Conservation (phyloP, 2,113 vertebrate genomes). For the Zosterops hypoxanthus region DNA sequence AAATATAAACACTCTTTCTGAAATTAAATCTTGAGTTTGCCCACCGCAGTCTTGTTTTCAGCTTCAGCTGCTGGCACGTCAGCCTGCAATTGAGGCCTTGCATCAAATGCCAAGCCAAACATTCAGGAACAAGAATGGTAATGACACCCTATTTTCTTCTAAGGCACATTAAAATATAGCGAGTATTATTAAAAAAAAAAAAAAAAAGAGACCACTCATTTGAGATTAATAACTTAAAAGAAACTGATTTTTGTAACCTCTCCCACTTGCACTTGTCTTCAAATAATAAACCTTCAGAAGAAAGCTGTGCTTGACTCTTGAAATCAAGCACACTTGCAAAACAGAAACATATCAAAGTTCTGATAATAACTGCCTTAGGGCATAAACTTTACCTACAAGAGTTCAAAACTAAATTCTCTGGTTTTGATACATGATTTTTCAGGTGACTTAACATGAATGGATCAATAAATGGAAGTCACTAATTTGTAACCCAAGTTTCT, state of each 20-base stretch:
- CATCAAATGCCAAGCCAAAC: conserved; percentile 69
- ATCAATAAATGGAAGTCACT: neutral
- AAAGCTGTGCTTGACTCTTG: neutral
- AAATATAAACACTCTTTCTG: conserved; percentile 68
- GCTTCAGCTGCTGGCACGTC: conserved; percentile 42
- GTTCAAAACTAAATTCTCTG: neutral
- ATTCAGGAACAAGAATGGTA: conserved; percentile 60
- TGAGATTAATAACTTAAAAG: conserved; percentile 1
- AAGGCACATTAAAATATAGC: conserved; percentile 58
- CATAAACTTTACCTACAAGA: neutral
- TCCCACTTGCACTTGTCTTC: conserved; percentile 15
- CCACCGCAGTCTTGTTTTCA: conserved; percentile 66
- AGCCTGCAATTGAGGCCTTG: conserved; percentile 58
- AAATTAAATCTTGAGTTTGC: conserved; percentile 63
- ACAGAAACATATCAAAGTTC: neutral
- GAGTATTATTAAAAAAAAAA: neutral
- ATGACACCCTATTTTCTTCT: conserved; percentile 59
- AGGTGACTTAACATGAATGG: neutral
- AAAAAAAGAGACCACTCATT: neutral
- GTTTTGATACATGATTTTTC: neutral
- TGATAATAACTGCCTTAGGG: neutral
- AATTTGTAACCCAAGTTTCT: neutral
- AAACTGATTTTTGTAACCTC: conserved; percentile 7
- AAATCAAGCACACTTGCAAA: neutral
- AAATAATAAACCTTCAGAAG: neutral